phyloP scores from a whole-genome alignment of 2,888 invertebrate genomes.

The Cistogaster globosa region DNA sequence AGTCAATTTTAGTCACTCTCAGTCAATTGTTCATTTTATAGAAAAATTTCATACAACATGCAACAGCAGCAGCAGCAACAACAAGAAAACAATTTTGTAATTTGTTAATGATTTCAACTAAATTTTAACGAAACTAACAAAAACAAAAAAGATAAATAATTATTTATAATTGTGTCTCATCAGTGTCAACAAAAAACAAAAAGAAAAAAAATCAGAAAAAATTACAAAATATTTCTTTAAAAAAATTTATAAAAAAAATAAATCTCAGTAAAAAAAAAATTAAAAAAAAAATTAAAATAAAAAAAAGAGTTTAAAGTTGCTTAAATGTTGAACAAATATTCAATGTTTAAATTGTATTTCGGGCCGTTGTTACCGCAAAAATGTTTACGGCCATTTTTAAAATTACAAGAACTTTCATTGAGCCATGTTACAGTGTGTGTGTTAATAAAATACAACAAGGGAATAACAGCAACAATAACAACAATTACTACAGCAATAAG shows the following conservation, averaged over 20 bases:
- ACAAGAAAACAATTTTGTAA: constrained; percentile 58
- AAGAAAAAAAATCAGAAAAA: background rate
- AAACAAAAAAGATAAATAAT: constrained; percentile 49
- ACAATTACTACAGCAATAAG: constrained; percentile 37
- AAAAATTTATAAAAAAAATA: constrained; percentile 52
- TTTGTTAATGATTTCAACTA: constrained; percentile 68
- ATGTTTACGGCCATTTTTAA: constrained; percentile 73
- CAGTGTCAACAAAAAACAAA: constrained; percentile 21
- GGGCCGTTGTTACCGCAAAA: constrained; percentile 71
- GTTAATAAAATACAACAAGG: constrained; percentile 65
- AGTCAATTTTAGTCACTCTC: constrained; percentile 45
- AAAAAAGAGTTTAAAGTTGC: constrained; percentile 62
- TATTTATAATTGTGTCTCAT: constrained; percentile 66
- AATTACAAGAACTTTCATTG: constrained; percentile 68
- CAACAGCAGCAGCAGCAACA: constrained; percentile 18
- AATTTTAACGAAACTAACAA: constrained; percentile 16
- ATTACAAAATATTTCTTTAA: constrained; percentile 29
- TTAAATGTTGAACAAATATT: constrained; percentile 69
- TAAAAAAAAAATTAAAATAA: background rate
- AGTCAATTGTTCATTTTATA: constrained; percentile 40
- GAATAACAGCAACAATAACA: constrained; percentile 35
- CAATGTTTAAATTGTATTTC: constrained; percentile 69
- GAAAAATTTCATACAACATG: constrained; percentile 23
- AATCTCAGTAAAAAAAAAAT: constrained; percentile 55
- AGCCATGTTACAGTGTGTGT: constrained; percentile 69